A percentile compares a stretch with the other conserved stretches of the same genome.
These are phyloP conservation scores for Cyprinus carpio DNA, from an alignment of 2,113 vertebrate genomes.

Conservation along the genomic window DNA sequence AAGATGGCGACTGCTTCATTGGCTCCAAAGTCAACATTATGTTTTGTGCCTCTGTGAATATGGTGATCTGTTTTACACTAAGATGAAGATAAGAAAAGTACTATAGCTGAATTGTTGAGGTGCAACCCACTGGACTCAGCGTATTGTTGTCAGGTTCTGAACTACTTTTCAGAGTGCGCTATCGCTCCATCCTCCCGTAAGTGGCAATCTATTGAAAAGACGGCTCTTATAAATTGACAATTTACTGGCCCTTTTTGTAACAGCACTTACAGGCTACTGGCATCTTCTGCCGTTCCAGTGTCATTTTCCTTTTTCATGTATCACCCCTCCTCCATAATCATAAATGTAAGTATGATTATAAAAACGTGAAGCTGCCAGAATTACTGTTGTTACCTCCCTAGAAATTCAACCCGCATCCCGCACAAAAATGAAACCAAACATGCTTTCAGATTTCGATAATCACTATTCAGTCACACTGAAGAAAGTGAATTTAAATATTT, in stretches of 20 bases:
- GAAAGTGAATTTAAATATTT: conserved; percentile 70
- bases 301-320: conserved; percentile 18
- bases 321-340: conserved; percentile 5
- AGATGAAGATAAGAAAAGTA: conserved; percentile 12
- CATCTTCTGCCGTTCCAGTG: conserved; percentile 6
- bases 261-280: conserved; percentile 28
- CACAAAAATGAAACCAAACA: conserved; percentile 62
- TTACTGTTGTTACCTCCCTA: conserved; percentile 63
- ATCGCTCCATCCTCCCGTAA: background rate
- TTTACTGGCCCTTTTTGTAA: conserved; percentile 22
- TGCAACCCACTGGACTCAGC: background rate
- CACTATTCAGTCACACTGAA: conserved; percentile 66
- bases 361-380: conserved; percentile 57
- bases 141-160: conserved; percentile 1
- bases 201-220: background rate
- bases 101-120: conserved; percentile 6
- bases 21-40: background rate
- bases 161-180: conserved; percentile 25
- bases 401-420: conserved; percentile 60
- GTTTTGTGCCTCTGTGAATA: background rate
- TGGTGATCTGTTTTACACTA: background rate
- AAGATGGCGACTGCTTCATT: background rate
- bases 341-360: conserved; percentile 62
- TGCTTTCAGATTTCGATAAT: conserved; percentile 65
- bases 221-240: conserved; percentile 27